phyloP scores from a whole-genome alignment of 2,113 vertebrate species.

The Turnix velox region DNA sequence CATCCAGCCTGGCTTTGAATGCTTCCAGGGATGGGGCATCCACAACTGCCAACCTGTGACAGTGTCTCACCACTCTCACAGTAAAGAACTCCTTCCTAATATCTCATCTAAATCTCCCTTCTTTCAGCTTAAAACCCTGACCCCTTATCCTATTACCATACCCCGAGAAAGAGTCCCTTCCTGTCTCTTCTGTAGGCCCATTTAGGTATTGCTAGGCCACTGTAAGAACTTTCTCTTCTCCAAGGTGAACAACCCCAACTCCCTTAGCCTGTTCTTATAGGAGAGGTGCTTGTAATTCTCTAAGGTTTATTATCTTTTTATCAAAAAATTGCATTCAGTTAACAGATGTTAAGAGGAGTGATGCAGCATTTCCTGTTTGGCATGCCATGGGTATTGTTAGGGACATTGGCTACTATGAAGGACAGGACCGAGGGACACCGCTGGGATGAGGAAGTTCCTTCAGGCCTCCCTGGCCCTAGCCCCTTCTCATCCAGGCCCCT shows the following conservation, averaged over 20 bases:
- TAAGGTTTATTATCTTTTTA: neutral
- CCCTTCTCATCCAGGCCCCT: neutral
- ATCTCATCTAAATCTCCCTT: too few relatives aligned
- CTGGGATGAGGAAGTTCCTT: neutral
- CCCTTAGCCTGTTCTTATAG: neutral
- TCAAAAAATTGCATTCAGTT: neutral
- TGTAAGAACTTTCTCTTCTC: neutral
- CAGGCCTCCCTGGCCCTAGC: neutral
- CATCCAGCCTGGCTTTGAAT: too few relatives aligned
- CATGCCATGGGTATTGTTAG: fast-evolving
- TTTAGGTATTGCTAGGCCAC: too few relatives aligned
- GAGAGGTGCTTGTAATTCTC: neutral
- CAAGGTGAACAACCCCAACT: neutral
- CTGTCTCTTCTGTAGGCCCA: too few relatives aligned
- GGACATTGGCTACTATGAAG: fast-evolving
- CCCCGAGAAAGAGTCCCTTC: too few relatives aligned
- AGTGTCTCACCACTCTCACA: too few relatives aligned
- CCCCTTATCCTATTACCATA: too few relatives aligned
- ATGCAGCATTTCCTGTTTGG: fast-evolving
- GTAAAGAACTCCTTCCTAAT: too few relatives aligned
- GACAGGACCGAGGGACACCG: neutral
- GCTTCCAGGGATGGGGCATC: too few relatives aligned
- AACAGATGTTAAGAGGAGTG: too few relatives aligned
- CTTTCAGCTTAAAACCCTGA: too few relatives aligned
- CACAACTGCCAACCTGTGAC: too few relatives aligned